phyloP scores from a whole-genome alignment of 2,888 invertebrate genomes.

The Shargacucullia verbasci region DNA sequence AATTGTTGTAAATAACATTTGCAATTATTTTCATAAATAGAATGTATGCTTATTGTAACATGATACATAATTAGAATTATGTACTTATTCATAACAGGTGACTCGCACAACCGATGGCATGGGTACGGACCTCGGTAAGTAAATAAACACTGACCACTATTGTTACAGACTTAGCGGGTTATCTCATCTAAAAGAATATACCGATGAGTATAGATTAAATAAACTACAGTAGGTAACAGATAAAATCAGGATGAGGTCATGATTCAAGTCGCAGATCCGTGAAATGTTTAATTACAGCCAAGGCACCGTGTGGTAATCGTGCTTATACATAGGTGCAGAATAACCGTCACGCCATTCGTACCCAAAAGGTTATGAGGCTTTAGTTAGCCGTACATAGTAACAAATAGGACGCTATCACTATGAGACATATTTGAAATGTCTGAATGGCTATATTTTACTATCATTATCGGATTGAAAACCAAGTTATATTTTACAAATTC shows the following conservation, averaged over 20 bases:
- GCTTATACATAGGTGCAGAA: conserved; percentile 22
- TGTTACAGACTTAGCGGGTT: conserved; percentile 13
- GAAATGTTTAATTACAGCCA: conserved; percentile 51
- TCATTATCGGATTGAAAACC: too few relatives aligned
- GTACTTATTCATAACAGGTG: too few relatives aligned
- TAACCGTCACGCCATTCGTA: conserved; percentile 40
- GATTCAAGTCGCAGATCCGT: conserved; percentile 41
- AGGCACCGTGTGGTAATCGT: conserved; percentile 35
- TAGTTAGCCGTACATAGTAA: conserved; percentile 7
- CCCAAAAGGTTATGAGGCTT: not conserved
- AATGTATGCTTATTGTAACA: too few relatives aligned
- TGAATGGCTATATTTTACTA: too few relatives aligned
- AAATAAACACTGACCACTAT: conserved; percentile 28
- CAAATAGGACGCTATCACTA: too few relatives aligned
- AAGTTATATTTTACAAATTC: too few relatives aligned
- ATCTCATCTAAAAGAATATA: conserved; percentile 19
- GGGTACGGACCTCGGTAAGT: conserved; percentile 2
- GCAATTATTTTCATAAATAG: too few relatives aligned
- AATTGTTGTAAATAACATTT: too few relatives aligned
- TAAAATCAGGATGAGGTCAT: conserved; percentile 43
- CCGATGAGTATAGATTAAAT: conserved; percentile 26
- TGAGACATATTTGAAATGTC: too few relatives aligned
- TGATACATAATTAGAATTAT: too few relatives aligned
- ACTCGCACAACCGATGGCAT: too few relatives aligned
- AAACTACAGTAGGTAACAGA: conserved; percentile 25